These are phyloP conservation scores for Metellina segmentata DNA, from an alignment of 2,888 invertebrate species.

Conservation along the genomic window DNA sequence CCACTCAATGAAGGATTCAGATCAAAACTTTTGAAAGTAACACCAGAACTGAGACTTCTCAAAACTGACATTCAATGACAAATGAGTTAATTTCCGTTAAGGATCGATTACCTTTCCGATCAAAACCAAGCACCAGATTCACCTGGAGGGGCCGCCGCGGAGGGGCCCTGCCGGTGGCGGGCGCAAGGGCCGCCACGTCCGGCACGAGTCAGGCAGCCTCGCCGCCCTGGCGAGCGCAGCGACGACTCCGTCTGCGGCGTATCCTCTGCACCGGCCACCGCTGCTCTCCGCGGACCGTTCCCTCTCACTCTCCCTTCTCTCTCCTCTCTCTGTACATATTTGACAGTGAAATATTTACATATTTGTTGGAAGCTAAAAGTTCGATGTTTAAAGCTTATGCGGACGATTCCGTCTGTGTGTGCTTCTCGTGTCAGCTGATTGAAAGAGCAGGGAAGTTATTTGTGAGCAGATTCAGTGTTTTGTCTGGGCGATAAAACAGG, in stretches of 20 bases:
- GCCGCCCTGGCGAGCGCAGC: constrained; percentile 1
- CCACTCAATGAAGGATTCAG: too few species aligned
- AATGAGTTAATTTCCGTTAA: too few species aligned
- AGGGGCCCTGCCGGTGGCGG: too few species aligned
- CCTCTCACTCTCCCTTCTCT: constrained; percentile 19
- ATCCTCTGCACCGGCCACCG: constrained; percentile 14
- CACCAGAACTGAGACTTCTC: too few species aligned
- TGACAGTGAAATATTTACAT: constrained; percentile 76
- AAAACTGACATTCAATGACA: too few species aligned
- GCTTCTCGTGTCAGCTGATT: constrained; percentile 72
- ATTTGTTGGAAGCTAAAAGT: constrained; percentile 75
- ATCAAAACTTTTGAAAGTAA: too few species aligned
- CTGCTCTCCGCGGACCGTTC: constrained; percentile 15
- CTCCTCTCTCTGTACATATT: constrained; percentile 69
- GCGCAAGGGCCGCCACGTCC: not conserved
- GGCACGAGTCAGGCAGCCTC: not conserved
- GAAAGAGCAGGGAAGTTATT: constrained; percentile 56
- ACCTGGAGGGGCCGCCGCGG: too few species aligned
- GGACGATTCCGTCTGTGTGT: constrained; percentile 67
- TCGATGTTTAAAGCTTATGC: constrained; percentile 63
- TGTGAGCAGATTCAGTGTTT: constrained; percentile 62
- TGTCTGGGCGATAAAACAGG: constrained; percentile 70
- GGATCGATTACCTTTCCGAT: too few species aligned
- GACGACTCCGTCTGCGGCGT: not conserved
- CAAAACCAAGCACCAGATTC: too few species aligned